A percentile compares a stretch with the other conserved stretches of the same genome.
phyloP scores from a whole-genome alignment of 2,888 invertebrate genomes.

The Pheosia tremula region DNA sequence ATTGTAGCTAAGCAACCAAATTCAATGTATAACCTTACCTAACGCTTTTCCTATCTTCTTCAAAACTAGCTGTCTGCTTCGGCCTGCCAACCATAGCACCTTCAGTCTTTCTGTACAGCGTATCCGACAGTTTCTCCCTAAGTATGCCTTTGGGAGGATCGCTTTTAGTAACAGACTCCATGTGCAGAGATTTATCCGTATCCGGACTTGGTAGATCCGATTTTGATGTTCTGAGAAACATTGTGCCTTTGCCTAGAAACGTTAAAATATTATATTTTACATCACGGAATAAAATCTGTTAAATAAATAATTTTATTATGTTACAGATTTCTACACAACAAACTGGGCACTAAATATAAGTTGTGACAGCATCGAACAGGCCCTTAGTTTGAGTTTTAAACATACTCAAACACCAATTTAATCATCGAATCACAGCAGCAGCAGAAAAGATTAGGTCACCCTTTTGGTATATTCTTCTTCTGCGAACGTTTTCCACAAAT shows the following conservation, averaged over 20 bases:
- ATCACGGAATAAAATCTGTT: too few species aligned
- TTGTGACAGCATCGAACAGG: too few species aligned
- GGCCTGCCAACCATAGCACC: constrained; percentile 53
- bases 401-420: too few species aligned
- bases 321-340: too few species aligned
- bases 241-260: constrained; percentile 66
- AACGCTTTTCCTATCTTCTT: constrained; percentile 91
- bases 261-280: too few species aligned
- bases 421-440: too few species aligned
- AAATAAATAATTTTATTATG: too few species aligned
- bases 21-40: constrained; percentile 49
- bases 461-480: too few species aligned
- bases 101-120: constrained; percentile 59
- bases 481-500: too few species aligned
- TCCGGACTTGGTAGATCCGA: constrained; percentile 76
- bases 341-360: too few species aligned
- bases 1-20: neutral
- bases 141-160: constrained; percentile 86
- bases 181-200: constrained; percentile 69
- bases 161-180: constrained; percentile 73
- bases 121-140: constrained; percentile 82
- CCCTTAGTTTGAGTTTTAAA: too few species aligned
- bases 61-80: constrained; percentile 76
- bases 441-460: too few species aligned
- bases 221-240: constrained; percentile 69